Evolutionary conservation across 30 jellyfish, hydroid and myxozoan genomes (phyloP), one percentile per base, ranked within the genome.

Genomic region (Rhopilema esculentum): DNA sequence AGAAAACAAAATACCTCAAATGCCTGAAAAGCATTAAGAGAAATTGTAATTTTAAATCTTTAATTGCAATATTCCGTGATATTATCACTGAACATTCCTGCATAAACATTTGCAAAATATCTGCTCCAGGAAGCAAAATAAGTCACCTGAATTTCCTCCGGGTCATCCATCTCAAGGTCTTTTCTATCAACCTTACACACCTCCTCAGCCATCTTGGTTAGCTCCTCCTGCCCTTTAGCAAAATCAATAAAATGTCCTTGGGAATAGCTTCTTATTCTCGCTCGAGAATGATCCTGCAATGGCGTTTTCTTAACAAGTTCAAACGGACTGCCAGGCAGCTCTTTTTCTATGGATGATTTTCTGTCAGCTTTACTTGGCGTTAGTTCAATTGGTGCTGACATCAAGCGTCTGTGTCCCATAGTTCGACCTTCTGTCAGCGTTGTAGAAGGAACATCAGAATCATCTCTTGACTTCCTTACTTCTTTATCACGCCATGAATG

Each of bases 91-190:
- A n/a, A n/a, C n/a, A n/a, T n/a, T n/a, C n/a, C n/a, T n/a, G n/a
- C n/a, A n/a, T n/a, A n/a, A n/a, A n/a, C n/a, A n/a, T n/a, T n/a
- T n/a, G n/a, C n/a, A n/a, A n/a, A n/a, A n/a, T n/a, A n/a, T n/a
- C n/a, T n/a, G n/a, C n/a, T n/a, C n/a, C n/a, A n/a, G n/a, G n/a
- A n/a, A n/a, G n/a, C n/a, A n/a, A n/a, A n/a, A n/a, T n/a, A n/a
- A n/a, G n/a, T 15, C 50, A 95, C 99, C 98, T 95, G 99, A 18
- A 95, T 77, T 32, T 91, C 99, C 70, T 87, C 97, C 19, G 99
- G 99, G 72, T 80, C 99, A 75, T 95, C 99, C 86, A 96, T 79
- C 66, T 95, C 99, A 77, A 92, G 72, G 77, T 95, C 97, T 25
- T 77, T 72, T 51, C 98, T 25, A 68, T 95, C 99, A 22, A 91